Percentiles rank a stretch among this genome's conserved stretches.
Evolutionary conservation across 2,888 invertebrate species (phyloP).

Genomic region (Ecliptopera silaceata): DNA sequence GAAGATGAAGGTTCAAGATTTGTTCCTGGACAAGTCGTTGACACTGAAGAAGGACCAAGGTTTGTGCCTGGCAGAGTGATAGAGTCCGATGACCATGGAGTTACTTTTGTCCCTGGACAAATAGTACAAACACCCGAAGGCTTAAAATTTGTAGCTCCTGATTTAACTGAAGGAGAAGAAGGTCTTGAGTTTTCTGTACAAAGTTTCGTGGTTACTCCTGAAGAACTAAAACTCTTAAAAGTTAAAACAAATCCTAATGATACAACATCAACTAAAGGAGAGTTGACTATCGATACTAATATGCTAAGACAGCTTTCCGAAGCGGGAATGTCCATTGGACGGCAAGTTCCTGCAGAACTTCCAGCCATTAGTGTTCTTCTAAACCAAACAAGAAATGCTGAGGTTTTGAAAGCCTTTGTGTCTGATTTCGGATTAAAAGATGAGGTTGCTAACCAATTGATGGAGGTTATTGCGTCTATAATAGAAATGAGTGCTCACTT

Average conservation of each 20-base stretch:
- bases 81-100: slow-evolving; percentile 86
- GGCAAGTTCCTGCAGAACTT: slow-evolving; percentile 84
- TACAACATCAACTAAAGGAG: slow-evolving; percentile 80
- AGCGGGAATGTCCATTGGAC: slow-evolving; percentile 87
- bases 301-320: slow-evolving; percentile 86
- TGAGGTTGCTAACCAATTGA: slow-evolving; percentile 78
- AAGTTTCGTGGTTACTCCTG: slow-evolving; percentile 84
- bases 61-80: slow-evolving; percentile 89
- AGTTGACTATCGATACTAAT: slow-evolving; percentile 85
- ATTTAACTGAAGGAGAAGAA: slow-evolving; percentile 85
- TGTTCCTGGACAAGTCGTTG: slow-evolving; percentile 88
- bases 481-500: slow-evolving; percentile 79
- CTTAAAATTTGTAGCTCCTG: slow-evolving; percentile 86
- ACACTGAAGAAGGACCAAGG: slow-evolving; percentile 86
- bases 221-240: slow-evolving; percentile 76
- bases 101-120: slow-evolving; percentile 91
- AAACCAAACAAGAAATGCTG: slow-evolving; percentile 76
- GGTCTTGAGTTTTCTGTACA: slow-evolving; percentile 88
- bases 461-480: slow-evolving; percentile 77
- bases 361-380: slow-evolving; percentile 84
- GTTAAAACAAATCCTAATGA: slow-evolving; percentile 79
- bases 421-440: slow-evolving; percentile 78
- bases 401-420: slow-evolving; percentile 75
- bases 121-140: slow-evolving; percentile 89
- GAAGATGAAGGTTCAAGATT: slow-evolving; percentile 84